Conservation (phyloP, 2,888 invertebrate genomes). For the Heliconius charithonia region DNA sequence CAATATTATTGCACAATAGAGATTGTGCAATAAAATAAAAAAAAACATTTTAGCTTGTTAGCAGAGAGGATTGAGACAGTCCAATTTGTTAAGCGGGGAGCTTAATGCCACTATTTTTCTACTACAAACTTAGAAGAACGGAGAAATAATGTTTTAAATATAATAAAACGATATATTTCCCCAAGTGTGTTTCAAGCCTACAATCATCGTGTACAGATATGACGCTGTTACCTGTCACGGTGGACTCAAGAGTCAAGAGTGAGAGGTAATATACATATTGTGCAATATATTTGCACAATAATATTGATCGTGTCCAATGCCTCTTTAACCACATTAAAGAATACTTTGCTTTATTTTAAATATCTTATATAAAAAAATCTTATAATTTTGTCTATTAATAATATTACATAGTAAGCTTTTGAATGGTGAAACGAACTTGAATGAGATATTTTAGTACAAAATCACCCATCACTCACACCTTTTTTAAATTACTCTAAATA, state of each 20-base stretch:
- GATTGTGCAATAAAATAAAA: not conserved
- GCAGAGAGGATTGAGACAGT: not conserved
- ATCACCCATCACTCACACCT: not conserved
- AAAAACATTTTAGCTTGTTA: not conserved
- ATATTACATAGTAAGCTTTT: not conserved
- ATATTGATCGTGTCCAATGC: not conserved
- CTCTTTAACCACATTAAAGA: not conserved
- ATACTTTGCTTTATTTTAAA: not conserved
- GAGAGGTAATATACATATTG: not conserved
- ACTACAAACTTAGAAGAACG: too few species aligned
- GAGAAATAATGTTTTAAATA: too few species aligned
- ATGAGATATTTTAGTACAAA: not conserved
- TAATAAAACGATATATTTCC: too few species aligned
- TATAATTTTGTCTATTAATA: not conserved
- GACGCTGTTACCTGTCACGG: too few species aligned
- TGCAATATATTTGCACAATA: conserved; percentile 1
- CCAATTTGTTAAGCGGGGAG: too few species aligned
- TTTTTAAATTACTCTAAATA: not conserved
- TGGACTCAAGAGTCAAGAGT: too few species aligned
- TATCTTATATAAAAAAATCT: not conserved
- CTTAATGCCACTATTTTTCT: too few species aligned
- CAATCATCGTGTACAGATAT: too few species aligned
- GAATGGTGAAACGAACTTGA: too few species aligned
- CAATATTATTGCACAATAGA: not conserved
- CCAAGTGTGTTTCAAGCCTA: too few species aligned